Conservation (phyloP, 2,113 vertebrate genomes). For the Acrocephalus kingi region DNA sequence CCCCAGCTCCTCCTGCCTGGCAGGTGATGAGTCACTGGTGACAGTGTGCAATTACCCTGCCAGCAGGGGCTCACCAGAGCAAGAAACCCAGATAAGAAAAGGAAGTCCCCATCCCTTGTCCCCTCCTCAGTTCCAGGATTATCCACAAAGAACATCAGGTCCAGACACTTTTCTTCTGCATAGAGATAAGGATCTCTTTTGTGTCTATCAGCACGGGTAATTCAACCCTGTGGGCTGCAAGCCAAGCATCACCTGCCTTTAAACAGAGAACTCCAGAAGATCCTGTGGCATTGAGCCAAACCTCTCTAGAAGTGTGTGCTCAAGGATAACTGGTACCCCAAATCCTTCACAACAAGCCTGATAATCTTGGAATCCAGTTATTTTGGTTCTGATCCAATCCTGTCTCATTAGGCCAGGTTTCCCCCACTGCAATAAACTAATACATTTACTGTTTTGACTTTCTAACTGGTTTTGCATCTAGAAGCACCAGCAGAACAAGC, state of each 20-base stretch:
- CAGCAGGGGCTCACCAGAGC: not conserved
- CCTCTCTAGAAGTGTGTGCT: not conserved
- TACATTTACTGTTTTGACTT: not conserved
- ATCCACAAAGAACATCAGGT: not conserved
- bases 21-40: not conserved
- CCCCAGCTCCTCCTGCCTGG: not conserved
- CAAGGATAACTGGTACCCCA: not conserved
- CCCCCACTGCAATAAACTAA: not conserved
- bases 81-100: not conserved
- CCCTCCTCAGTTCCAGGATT: not conserved
- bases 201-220: not conserved
- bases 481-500: not conserved
- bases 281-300: not conserved
- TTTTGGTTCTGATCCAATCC: not conserved
- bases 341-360: not conserved
- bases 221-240: not conserved
- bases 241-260: not conserved
- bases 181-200: not conserved
- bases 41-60: conserved; percentile 1
- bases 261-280: not conserved
- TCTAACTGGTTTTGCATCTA: not conserved
- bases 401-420: not conserved
- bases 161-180: not conserved
- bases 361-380: not conserved
- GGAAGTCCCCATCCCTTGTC: not conserved